Evolutionary conservation across 2,797 vertebrate genomes (phyloP), one percentile per base, ranked within the genome.

Genomic region (Smutsia gigantea): DNA sequence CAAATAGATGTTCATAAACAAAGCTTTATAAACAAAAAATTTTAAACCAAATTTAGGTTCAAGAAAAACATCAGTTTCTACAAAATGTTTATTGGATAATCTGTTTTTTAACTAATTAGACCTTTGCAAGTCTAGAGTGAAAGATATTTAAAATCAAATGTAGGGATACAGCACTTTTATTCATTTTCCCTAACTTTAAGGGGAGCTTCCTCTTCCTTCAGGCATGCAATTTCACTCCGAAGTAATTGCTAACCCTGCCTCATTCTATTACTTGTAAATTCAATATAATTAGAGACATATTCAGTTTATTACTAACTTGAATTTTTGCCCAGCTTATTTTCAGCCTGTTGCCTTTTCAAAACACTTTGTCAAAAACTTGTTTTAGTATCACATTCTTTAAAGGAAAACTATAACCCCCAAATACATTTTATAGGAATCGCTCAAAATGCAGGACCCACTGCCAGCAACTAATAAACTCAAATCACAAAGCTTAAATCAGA

Each of bases 201-300:
- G 90, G 96, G 77, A 94, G 93, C 17, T 92, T 92, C 97, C 71
- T 97, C 93, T 98, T 98, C 98, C 98, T 97, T 94, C 82, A 97
- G 98, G 98, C 98, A 95, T 39, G 78, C 92, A 97, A 97, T 98
- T 98, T 97, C 98, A 98, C 96, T 98, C 98, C 98, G 94, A 98
- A 98, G 96, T 97, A 98, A 98, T 98, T 98, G 98, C 98, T 97
- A 98, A 95, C 96, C 93, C 96, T 96, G 96, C 95, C 97, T 98
- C 78, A 53, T 98, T 95, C 97, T 98, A 98, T 98, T 98, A 98
- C 97, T 98, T 98, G 96, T 95, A 98, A 98, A 98, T 98, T 98
- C 98, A 98, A 98, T 98, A 98, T 98, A 99, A 99, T 99, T 99
- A 98, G 98, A 98, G 97, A 97, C 94, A 97, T 98, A 98, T 96